Evolutionary conservation across 2,888 invertebrate genomes (phyloP).

Genomic region (Paralinhomoeus sp.): DNA sequence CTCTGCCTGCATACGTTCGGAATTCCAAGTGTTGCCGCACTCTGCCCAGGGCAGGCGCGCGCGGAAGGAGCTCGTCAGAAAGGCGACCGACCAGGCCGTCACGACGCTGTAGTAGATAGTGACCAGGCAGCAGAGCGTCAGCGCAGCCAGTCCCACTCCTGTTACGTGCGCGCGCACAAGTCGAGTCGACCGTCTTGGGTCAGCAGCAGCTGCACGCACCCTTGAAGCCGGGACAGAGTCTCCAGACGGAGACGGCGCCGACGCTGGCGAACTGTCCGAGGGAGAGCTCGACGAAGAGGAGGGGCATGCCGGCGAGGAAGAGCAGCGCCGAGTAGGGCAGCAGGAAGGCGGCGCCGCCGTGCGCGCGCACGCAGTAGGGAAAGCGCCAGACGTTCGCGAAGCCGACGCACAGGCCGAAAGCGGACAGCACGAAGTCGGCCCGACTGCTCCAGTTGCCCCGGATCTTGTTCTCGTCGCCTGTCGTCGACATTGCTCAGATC

Average conservation of each 20-base stretch:
- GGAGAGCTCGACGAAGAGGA: constrained; percentile 60
- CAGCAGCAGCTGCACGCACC: constrained; percentile 16
- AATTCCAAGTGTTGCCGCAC: constrained; percentile 65
- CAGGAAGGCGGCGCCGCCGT: constrained; percentile 37
- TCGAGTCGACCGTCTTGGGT: neutral
- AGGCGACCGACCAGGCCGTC: constrained; percentile 35
- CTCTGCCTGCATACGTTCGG: constrained; percentile 27
- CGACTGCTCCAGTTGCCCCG: constrained; percentile 32
- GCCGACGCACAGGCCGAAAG: constrained; percentile 32
- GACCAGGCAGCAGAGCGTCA: constrained; percentile 32
- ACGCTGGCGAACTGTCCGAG: constrained; percentile 54
- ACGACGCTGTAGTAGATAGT: constrained; percentile 36
- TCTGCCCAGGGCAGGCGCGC: constrained; percentile 66
- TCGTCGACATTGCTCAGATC: constrained; percentile 11
- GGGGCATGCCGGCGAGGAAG: constrained; percentile 52
- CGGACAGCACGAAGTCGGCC: constrained; percentile 35
- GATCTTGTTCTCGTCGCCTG: constrained; percentile 30
- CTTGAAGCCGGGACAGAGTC: constrained; percentile 51
- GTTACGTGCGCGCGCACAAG: neutral
- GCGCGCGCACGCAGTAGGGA: constrained; percentile 31
- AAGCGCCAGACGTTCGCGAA: constrained; percentile 42
- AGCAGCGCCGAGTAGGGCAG: constrained; percentile 58
- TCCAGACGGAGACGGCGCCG: constrained; percentile 53
- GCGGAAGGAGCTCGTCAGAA: constrained; percentile 49
- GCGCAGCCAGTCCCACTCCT: constrained; percentile 36